These are phyloP conservation scores for Mormyrops attenuatus DNA, from an alignment of 2,797 vertebrate genomes.

Conservation along the genomic window DNA sequence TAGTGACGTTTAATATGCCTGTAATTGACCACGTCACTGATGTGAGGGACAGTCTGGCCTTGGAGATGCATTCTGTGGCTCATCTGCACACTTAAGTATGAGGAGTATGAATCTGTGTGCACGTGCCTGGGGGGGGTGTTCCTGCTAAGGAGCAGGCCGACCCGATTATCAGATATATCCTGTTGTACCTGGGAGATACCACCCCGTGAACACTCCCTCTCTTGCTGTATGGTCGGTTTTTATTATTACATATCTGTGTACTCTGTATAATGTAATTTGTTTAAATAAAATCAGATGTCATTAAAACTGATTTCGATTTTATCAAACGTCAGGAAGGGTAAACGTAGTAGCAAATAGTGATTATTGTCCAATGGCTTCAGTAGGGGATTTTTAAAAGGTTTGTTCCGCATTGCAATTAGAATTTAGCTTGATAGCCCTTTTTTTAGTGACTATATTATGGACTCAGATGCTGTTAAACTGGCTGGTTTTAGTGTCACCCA, in stretches of 20 bases:
- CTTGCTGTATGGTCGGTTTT: not conserved
- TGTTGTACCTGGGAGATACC: not conserved
- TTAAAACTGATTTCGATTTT: not conserved
- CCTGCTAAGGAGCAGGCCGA: too few relatives aligned
- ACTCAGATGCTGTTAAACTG: not conserved
- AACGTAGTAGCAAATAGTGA: not conserved
- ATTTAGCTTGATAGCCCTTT: not conserved
- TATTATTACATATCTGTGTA: not conserved
- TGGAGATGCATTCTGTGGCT: not conserved
- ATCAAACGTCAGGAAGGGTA: not conserved
- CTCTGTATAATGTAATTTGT: not conserved
- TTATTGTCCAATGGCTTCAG: not conserved
- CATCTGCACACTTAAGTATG: not conserved
- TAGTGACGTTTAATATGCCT: not conserved
- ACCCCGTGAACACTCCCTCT: not conserved
- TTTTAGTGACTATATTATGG: not conserved
- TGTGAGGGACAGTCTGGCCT: not conserved
- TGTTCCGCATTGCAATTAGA: not conserved
- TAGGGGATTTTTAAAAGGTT: not conserved
- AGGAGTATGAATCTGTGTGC: not conserved
- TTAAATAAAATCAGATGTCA: not conserved
- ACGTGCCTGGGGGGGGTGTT: not conserved
- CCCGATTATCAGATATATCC: not conserved
- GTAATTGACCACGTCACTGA: not conserved
- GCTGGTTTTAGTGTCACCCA: not conserved